Percentiles rank a stretch among this genome's conserved stretches.
Evolutionary conservation across 2,113 vertebrate species (phyloP).

Genomic region (Pao palembangensis): DNA sequence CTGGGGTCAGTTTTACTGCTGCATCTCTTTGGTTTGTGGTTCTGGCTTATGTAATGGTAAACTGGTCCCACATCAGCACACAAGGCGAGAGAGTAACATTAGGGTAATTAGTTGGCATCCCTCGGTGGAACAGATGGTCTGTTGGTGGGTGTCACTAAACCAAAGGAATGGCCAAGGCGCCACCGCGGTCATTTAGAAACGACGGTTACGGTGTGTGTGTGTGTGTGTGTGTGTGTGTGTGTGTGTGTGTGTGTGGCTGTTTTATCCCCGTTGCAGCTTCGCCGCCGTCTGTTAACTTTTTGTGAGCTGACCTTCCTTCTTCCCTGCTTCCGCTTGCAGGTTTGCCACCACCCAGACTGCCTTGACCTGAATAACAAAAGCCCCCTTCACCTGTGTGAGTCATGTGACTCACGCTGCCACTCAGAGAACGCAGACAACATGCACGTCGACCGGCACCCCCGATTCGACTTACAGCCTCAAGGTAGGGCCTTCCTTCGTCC

Average conservation of each 20-base stretch:
- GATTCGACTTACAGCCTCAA: constrained; percentile 85
- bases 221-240: constrained; percentile 6
- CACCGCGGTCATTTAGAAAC: constrained; percentile 37
- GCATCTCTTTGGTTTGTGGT: background rate
- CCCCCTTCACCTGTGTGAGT: constrained; percentile 86
- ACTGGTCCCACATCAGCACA: constrained; percentile 40
- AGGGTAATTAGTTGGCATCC: constrained; percentile 37
- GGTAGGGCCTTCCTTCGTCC: constrained; percentile 67
- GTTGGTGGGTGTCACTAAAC: constrained; percentile 35
- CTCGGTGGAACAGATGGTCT: constrained; percentile 44
- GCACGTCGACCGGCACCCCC: constrained; percentile 87
- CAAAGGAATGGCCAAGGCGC: constrained; percentile 47
- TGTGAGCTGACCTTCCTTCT: constrained; percentile 38
- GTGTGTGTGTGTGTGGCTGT: too few species aligned
- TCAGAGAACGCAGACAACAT: constrained; percentile 73
- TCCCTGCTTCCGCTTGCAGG: constrained; percentile 74
- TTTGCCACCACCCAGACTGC: constrained; percentile 89
- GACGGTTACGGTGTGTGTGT: constrained; percentile 21
- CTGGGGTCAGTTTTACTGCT: constrained; percentile 25
- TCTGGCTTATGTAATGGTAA: constrained; percentile 14
- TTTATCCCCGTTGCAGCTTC: constrained; percentile 14
- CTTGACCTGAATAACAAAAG: constrained; percentile 79
- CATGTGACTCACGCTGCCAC: constrained; percentile 84
- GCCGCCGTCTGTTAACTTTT: too few species aligned
- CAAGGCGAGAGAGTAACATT: constrained; percentile 24